Percentiles rank a stretch among this genome's conserved stretches.
Evolutionary conservation across 1,140 invertebrate genomes (phyloP).

Genomic region (Portunus trituberculatus): DNA sequence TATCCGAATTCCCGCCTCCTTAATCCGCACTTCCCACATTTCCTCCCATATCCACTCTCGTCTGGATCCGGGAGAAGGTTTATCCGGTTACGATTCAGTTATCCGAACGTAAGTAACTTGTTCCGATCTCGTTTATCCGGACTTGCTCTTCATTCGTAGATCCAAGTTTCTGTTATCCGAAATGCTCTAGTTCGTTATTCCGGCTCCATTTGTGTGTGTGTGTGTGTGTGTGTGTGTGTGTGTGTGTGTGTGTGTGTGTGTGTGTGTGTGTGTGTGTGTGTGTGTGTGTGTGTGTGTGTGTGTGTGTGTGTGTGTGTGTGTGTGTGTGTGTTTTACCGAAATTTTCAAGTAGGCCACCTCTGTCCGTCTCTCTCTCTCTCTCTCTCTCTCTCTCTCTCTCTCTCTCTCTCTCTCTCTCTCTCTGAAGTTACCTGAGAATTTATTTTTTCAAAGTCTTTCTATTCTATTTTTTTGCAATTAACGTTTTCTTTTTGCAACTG

Average conservation of each 20-base stretch:
- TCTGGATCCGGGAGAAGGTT: background rate
- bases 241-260: background rate
- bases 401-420: too few relatives aligned
- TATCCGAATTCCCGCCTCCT: background rate
- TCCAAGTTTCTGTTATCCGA: background rate
- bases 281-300: background rate
- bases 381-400: too few relatives aligned
- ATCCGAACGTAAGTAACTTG: too few relatives aligned
- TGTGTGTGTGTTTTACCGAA: background rate
- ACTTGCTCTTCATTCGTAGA: background rate
- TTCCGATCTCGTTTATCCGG: background rate
- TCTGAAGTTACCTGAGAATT: too few relatives aligned
- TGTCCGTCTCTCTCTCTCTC: too few relatives aligned
- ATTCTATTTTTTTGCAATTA: too few relatives aligned
- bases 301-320: slow-evolving; percentile 18
- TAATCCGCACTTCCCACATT: background rate
- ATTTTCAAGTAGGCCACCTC: too few relatives aligned
- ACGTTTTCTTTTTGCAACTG: too few relatives aligned
- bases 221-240: background rate
- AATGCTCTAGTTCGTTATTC: background rate
- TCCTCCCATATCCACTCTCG: background rate
- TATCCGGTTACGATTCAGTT: too few relatives aligned
- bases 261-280: background rate
- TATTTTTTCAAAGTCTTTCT: too few relatives aligned
- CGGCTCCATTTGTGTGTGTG: background rate